Conservation (phyloP, 1,140 invertebrate species). For the Notospermus geniculatus region DNA sequence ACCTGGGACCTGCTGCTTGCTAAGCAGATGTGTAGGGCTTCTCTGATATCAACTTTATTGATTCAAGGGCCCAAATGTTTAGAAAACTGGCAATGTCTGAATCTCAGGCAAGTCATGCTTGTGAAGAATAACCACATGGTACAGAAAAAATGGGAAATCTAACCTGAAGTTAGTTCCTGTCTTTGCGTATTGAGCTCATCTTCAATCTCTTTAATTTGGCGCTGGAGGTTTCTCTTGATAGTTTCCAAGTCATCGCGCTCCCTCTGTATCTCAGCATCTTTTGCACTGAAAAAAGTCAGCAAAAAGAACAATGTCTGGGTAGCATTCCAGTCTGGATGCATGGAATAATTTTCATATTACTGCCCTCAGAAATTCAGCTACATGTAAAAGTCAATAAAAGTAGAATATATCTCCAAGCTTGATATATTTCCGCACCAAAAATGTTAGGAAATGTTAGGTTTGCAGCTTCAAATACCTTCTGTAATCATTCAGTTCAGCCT, state of each 20-base stretch:
- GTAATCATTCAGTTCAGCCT: conserved; percentile 49
- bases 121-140: too few species aligned
- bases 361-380: neutral
- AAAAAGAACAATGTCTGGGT: neutral
- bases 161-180: conserved; percentile 27
- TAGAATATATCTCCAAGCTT: neutral
- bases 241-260: conserved; percentile 49
- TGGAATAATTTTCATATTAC: neutral
- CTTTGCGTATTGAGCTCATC: conserved; percentile 49
- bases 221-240: conserved; percentile 45
- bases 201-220: conserved; percentile 44
- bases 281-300: conserved; percentile 26
- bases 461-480: conserved; percentile 32
- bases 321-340: neutral
- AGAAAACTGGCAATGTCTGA: too few species aligned
- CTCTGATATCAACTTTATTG: too few species aligned
- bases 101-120: too few species aligned
- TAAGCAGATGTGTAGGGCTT: too few species aligned
- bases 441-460: neutral
- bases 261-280: conserved; percentile 43
- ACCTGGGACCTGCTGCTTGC: too few species aligned
- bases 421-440: neutral
- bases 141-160: conserved; percentile 10
- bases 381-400: neutral
- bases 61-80: too few species aligned